Conservation (phyloP, 2,797 vertebrate species). For the Poeciliopsis gracilis region DNA sequence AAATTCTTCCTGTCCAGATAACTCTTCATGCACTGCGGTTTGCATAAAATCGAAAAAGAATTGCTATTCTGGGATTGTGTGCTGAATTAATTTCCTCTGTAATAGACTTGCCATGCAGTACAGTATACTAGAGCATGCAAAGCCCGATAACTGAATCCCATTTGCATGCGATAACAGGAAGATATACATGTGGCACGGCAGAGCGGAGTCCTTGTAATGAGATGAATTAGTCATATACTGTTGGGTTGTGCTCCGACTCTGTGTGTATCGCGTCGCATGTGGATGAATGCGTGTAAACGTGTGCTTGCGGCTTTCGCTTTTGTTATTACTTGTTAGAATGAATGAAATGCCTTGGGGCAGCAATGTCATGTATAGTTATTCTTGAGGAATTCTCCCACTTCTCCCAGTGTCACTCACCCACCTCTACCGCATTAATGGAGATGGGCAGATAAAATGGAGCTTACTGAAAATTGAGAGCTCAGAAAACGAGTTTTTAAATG, state of each 20-base stretch:
- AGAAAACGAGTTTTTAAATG: neutral
- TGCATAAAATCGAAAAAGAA: slow-evolving; percentile 33
- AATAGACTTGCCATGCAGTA: slow-evolving; percentile 50
- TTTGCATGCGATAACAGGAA: slow-evolving; percentile 50
- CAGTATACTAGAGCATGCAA: slow-evolving; percentile 22
- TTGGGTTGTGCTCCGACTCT: neutral
- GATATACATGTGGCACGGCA: slow-evolving; percentile 27
- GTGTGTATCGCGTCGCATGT: neutral
- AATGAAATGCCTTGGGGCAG: slow-evolving; percentile 30
- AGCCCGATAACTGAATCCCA: slow-evolving; percentile 31
- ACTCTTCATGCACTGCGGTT: slow-evolving; percentile 7
- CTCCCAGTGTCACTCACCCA: neutral
- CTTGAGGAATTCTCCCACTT: slow-evolving; percentile 6
- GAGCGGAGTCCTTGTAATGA: slow-evolving; percentile 9
- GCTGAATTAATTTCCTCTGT: slow-evolving; percentile 57
- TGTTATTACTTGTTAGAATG: slow-evolving; percentile 4
- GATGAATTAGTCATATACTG: slow-evolving; percentile 4
- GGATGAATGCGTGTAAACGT: neutral
- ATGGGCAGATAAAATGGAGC: neutral
- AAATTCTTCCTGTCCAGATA: slow-evolving; percentile 34
- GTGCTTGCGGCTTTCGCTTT: neutral
- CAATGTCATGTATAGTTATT: slow-evolving; percentile 25
- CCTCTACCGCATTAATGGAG: too few species aligned
- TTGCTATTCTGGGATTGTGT: slow-evolving; percentile 31
- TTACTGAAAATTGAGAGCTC: too few species aligned